phyloP scores from a whole-genome alignment of 2,888 invertebrate genomes.

The Cheilosia scutellata region DNA sequence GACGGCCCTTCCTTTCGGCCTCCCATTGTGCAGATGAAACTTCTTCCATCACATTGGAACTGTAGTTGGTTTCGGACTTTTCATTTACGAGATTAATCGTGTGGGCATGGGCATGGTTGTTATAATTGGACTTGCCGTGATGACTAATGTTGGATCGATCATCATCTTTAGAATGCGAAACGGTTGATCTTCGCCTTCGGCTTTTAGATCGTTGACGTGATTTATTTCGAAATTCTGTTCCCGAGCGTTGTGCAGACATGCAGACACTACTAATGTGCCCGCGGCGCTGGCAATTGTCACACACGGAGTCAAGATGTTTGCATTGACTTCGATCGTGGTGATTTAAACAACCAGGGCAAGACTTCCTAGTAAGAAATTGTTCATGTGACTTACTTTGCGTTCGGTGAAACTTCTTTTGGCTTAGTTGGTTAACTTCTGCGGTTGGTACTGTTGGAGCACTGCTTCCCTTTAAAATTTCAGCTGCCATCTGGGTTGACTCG shows the following conservation, averaged over 20 bases:
- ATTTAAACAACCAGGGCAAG: slow-evolving; percentile 14
- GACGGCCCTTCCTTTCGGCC: background rate
- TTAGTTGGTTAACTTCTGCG: background rate
- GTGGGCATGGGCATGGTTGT: background rate
- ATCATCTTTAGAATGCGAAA: background rate
- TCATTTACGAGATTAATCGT: background rate
- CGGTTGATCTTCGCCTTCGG: background rate
- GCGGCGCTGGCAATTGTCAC: slow-evolving; percentile 23
- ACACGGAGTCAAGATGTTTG: slow-evolving; percentile 29
- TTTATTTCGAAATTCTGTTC: background rate
- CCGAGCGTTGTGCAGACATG: background rate
- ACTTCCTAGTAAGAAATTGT: too few species aligned
- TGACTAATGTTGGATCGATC: background rate
- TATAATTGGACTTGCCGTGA: background rate
- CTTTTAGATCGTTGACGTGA: background rate
- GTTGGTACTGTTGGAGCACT: background rate
- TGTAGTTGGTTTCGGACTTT: background rate
- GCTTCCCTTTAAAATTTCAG: slow-evolving; percentile 22
- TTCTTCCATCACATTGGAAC: background rate
- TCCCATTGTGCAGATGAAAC: slow-evolving; percentile 4
- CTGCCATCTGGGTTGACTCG: background rate
- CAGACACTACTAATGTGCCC: slow-evolving; percentile 35
- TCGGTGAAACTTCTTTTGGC: background rate
- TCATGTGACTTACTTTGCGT: too few species aligned
- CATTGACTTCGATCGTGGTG: slow-evolving; percentile 12